Evolutionary conservation across 2,888 invertebrate species (phyloP).

Genomic region (Branchipolynoe longqiensis): DNA sequence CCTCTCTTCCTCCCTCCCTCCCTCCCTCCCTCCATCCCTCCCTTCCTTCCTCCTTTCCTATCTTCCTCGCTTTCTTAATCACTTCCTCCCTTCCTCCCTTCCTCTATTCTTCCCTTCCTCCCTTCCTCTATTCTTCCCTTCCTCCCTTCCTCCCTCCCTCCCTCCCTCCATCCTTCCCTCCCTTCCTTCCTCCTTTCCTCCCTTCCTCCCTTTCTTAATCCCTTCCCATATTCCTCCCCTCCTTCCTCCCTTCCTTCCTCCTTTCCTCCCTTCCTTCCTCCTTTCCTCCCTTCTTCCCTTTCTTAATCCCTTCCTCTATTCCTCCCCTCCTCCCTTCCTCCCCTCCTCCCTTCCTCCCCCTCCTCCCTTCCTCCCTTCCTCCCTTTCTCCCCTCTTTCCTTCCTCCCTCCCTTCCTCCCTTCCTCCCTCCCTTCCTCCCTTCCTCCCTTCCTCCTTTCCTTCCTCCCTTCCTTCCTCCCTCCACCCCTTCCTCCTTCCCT

Average conservation of each 20-base stretch:
- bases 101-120: constrained; percentile 2
- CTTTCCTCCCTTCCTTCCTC: constrained; percentile 27
- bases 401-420: constrained; percentile 19
- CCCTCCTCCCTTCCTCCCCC: not conserved
- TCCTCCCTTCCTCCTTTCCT: constrained; percentile 5
- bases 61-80: not conserved
- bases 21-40: not conserved
- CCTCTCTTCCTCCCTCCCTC: not conserved
- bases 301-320: not conserved
- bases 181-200: not conserved
- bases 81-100: constrained; percentile 9
- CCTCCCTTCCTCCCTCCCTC: not conserved
- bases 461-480: not conserved
- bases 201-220: not conserved
- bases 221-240: not conserved
- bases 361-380: not conserved
- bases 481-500: not conserved
- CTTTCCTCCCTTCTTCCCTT: not conserved
- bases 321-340: not conserved
- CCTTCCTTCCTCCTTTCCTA: not conserved
- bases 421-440: constrained; percentile 18
- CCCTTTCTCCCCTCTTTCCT: not conserved
- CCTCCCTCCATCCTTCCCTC: not conserved
- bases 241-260: not conserved
- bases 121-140: not conserved